Conservation (phyloP, 2,113 vertebrate species). For the Sterrhoptilus dennistouni region DNA sequence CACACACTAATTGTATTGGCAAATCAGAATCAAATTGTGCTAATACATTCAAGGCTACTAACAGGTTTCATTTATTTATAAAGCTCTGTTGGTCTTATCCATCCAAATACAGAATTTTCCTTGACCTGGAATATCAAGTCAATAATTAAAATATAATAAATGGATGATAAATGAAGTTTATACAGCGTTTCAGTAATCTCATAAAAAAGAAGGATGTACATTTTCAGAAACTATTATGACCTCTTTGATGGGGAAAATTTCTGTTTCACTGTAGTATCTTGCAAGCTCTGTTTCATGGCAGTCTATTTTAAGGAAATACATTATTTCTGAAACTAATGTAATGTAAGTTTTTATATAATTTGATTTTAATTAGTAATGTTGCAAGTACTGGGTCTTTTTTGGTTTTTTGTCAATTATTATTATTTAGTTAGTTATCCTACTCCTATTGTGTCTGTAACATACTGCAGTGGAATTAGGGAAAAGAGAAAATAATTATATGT, state of each 20-base stretch:
- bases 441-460: background rate
- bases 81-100: background rate
- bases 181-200: background rate
- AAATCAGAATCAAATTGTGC: constrained; percentile 55
- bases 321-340: background rate
- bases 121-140: background rate
- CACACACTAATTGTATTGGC: constrained; percentile 45
- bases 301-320: background rate
- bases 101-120: background rate
- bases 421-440: background rate
- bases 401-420: background rate
- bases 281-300: background rate
- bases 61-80: constrained; percentile 7
- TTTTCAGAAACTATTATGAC: background rate
- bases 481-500: background rate
- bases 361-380: background rate
- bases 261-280: background rate
- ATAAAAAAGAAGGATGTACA: background rate
- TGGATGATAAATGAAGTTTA: background rate
- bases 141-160: background rate
- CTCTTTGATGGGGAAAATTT: background rate
- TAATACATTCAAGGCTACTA: constrained; percentile 16
- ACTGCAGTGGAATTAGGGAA: background rate
- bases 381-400: background rate
- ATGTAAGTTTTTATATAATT: background rate